phyloP scores from a whole-genome alignment of 2,797 vertebrate species.

The Tapera naevia region DNA sequence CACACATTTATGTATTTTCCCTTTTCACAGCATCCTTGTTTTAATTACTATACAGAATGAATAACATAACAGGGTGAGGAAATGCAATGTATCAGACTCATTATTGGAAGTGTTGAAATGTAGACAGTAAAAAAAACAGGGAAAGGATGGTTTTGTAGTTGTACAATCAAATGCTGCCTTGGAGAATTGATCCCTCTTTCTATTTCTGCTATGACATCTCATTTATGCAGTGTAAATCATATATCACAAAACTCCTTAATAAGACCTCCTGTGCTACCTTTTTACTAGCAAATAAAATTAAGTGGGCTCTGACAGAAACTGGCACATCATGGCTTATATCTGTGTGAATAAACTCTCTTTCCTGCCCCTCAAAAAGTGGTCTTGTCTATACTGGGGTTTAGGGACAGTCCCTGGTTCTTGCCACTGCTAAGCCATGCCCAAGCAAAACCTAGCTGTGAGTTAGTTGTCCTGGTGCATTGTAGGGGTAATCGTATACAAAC shows the following conservation, averaged over 20 bases:
- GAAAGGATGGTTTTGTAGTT: not conserved
- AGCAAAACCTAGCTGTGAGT: accelerated
- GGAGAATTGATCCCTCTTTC: not conserved
- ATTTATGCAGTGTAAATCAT: not conserved
- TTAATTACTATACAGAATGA: conserved; percentile 35
- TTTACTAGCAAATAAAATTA: not conserved
- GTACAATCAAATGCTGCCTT: not conserved
- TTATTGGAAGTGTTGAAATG: conserved; percentile 7
- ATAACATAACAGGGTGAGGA: conserved; percentile 2
- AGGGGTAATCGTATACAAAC: accelerated
- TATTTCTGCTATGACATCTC: not conserved
- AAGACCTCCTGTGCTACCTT: not conserved
- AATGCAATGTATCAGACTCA: conserved; percentile 27
- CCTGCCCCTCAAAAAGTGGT: not conserved
- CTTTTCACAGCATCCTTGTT: conserved; percentile 21
- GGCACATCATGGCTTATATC: not conserved
- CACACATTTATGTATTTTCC: conserved; percentile 26
- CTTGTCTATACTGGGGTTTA: not conserved
- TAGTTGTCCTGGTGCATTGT: not conserved
- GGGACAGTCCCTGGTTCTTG: not conserved
- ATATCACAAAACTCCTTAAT: not conserved
- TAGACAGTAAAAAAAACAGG: conserved; percentile 9
- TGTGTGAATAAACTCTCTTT: not conserved
- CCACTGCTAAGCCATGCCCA: not conserved
- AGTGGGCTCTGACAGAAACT: not conserved